Conservation (phyloP, 1,140 invertebrate genomes). For the Ylistrum balloti region DNA sequence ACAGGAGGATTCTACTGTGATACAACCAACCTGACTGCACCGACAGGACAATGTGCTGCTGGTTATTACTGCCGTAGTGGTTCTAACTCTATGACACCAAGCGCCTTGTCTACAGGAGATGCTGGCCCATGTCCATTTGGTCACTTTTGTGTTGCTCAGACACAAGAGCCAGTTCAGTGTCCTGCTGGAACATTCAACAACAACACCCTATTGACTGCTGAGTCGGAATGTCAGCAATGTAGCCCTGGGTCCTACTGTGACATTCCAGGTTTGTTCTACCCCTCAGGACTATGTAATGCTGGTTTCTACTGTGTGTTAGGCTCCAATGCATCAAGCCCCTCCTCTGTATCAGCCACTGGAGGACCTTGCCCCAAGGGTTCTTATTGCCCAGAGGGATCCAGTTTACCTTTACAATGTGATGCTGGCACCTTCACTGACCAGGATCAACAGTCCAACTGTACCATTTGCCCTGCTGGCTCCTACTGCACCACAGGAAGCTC, state of each 20-base stretch:
- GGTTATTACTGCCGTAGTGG: slow-evolving; percentile 78
- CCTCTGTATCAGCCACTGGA: slow-evolving; percentile 65
- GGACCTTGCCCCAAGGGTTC: slow-evolving; percentile 78
- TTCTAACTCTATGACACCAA: slow-evolving; percentile 72
- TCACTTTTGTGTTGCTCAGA: slow-evolving; percentile 76
- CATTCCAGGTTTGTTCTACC: slow-evolving; percentile 71
- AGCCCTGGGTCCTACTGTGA: slow-evolving; percentile 77
- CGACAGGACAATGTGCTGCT: slow-evolving; percentile 73
- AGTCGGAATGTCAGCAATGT: slow-evolving; percentile 72
- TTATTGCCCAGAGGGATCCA: slow-evolving; percentile 75
- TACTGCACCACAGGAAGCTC: slow-evolving; percentile 73
- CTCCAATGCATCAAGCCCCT: slow-evolving; percentile 73
- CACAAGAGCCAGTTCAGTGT: slow-evolving; percentile 73
- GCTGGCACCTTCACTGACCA: slow-evolving; percentile 72
- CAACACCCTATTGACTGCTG: slow-evolving; percentile 67
- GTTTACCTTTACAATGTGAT: slow-evolving; percentile 67
- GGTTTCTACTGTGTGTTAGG: slow-evolving; percentile 78
- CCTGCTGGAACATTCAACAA: slow-evolving; percentile 80
- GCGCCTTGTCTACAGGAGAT: slow-evolving; percentile 68
- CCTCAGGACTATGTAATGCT: slow-evolving; percentile 72
- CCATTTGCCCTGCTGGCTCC: slow-evolving; percentile 75
- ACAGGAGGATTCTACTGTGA: slow-evolving; percentile 78
- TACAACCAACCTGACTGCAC: slow-evolving; percentile 69
- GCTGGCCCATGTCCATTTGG: slow-evolving; percentile 77
- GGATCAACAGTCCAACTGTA: slow-evolving; percentile 73